A percentile compares a stretch with the other conserved stretches of the same genome.
Evolutionary conservation across 2,888 invertebrate species (phyloP).

Genomic region (Sphaerophoria taeniata): DNA sequence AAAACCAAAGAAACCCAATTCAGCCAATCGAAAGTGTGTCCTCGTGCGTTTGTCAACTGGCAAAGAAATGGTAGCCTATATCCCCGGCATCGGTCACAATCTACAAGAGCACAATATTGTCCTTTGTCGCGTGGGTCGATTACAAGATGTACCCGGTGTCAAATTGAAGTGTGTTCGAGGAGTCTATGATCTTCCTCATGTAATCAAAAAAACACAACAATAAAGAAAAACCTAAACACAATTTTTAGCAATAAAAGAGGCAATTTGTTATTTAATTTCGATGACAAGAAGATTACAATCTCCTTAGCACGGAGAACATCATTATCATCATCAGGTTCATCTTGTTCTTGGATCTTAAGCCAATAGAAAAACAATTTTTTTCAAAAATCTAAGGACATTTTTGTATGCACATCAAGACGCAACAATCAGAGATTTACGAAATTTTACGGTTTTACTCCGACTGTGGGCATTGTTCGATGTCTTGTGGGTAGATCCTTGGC

Average conservation of each 20-base stretch:
- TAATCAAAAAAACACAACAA: conserved; percentile 85
- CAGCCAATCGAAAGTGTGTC: conserved; percentile 99
- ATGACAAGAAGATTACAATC: conserved; percentile 36
- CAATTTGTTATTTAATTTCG: conserved; percentile 25
- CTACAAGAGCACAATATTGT: conserved; percentile 99
- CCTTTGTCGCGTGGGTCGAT: conserved; percentile 91
- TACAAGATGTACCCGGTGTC: conserved; percentile 97
- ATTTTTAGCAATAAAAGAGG: too few species aligned
- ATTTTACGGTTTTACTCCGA: conserved; percentile 47
- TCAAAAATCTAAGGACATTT: neutral
- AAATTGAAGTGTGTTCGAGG: conserved; percentile 97
- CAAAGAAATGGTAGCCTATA: conserved; percentile 95
- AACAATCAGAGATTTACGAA: conserved; percentile 64
- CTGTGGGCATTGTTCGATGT: conserved; percentile 21
- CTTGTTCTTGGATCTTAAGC: conserved; percentile 35
- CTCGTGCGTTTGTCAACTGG: conserved; percentile 95
- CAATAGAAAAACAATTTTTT: conserved; percentile 27
- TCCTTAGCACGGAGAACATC: conserved; percentile 55
- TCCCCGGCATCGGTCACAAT: conserved; percentile 99
- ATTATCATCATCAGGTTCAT: conserved; percentile 34
- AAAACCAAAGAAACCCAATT: conserved; percentile 99
- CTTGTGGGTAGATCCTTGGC: conserved; percentile 14
- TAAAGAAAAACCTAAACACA: neutral
- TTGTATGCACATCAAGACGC: conserved; percentile 42
- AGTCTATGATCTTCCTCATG: conserved; percentile 96